These are phyloP conservation scores for Nannospalax galili DNA, from an alignment of 2,113 vertebrate genomes.

Conservation along the genomic window DNA sequence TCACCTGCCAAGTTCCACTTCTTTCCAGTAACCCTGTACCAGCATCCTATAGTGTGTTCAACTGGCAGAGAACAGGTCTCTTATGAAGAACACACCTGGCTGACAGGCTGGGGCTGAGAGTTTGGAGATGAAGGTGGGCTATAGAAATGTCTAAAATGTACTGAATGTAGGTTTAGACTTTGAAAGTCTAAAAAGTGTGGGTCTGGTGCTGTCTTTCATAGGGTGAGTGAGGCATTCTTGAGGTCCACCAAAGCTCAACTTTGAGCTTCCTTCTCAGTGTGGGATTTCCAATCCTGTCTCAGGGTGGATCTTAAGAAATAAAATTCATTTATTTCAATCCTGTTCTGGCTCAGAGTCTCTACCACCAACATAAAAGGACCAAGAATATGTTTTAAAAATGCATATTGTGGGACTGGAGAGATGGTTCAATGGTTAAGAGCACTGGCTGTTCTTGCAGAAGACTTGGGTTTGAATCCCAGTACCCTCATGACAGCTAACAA, in stretches of 20 bases:
- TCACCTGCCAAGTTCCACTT: not conserved
- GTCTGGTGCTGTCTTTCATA: not conserved
- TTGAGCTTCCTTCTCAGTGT: not conserved
- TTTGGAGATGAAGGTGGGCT: not conserved
- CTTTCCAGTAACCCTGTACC: not conserved
- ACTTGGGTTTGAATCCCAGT: no score
- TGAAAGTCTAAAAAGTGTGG: not conserved
- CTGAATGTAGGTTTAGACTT: not conserved
- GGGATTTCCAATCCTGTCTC: not conserved
- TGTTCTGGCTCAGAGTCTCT: not conserved
- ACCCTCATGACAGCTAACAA: no score
- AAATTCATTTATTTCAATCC: not conserved
- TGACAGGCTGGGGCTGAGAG: not conserved
- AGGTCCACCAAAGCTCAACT: not conserved
- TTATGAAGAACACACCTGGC: not conserved
- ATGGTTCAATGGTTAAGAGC: no score
- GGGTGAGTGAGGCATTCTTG: not conserved
- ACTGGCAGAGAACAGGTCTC: not conserved
- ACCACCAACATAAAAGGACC: not conserved
- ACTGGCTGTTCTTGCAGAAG: no score
- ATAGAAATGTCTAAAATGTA: not conserved
- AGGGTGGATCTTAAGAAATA: not conserved
- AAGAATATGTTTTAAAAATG: not conserved
- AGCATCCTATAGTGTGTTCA: not conserved
- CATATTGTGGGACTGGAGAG: no score